Base-by-base conservation (phyloP, 2,113 vertebrate species). In the Apistogramma diplotaenia region DNA sequence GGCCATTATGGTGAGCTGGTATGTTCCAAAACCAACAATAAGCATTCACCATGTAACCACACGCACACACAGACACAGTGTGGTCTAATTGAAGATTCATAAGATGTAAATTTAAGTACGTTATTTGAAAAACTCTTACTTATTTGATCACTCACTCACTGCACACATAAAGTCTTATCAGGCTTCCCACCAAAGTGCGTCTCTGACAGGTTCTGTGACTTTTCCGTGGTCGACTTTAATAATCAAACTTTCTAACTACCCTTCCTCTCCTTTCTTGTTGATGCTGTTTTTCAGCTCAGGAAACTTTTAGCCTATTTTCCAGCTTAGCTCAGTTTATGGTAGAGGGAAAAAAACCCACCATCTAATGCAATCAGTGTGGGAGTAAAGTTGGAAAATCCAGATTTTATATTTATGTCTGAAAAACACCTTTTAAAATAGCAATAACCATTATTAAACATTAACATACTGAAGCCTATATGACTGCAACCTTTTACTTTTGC, bases 21-120 rank as follows among this genome's bases (percentile, higher is more conserved):
- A 51, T 70, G 65, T 70, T 49, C 65, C 65, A 70, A 70, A 70
- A 70, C 65, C 71, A 71, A 65, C 71, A 75, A 55, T 4, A n/a
- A 60, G 59, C 19, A 13, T 53, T 61, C 25, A 71, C 40, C 23
- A 40, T 56, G 37, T 56, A 81, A 78, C 79, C 79, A 59, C 79
- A 55, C 18, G 35, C 35, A 76, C 61, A 23, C 74, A 65, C 56
- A 25, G 46, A 74, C 37, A 43, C 78, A 74, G 21, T 40, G 27
- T 31, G 29, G 43, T 1, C 62, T 70, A 70, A 49, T 19, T 67
- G 67, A 73, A 12, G 60, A 81, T 57, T 51, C 35, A 77, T 23
- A 16, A 40, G 62, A 76, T 74, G 67, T 23, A 29, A 23, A 61
- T 54, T 54, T 31, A 6, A 35, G 62, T 49, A 25, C 13, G 5